Conservation (phyloP, 2,888 invertebrate species). For the Cylloceria caligata region DNA sequence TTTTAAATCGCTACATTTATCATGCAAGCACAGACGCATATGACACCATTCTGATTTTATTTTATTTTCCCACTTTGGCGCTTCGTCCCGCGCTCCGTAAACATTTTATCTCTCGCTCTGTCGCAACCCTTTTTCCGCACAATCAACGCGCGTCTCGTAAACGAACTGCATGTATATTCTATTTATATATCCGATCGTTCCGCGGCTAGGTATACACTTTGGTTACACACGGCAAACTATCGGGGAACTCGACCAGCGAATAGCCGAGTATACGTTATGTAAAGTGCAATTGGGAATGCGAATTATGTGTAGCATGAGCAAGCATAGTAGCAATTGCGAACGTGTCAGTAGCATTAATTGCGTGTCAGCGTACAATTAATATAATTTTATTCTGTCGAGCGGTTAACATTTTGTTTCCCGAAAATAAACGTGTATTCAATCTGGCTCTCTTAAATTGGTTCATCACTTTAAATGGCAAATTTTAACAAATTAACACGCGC, state of each 20-base stretch:
- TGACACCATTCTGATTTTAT: slow-evolving; percentile 84
- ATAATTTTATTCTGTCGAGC: slow-evolving; percentile 10
- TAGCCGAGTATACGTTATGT: slow-evolving; percentile 1
- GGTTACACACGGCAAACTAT: slow-evolving; percentile 50
- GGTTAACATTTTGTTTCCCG: neutral
- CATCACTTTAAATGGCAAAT: no score
- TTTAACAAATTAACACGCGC: no score
- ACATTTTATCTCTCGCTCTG: slow-evolving; percentile 51
- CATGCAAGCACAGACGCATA: slow-evolving; percentile 84
- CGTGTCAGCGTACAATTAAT: slow-evolving; percentile 1
- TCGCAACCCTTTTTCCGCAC: slow-evolving; percentile 74
- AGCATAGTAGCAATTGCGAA: slow-evolving; percentile 1
- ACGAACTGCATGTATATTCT: slow-evolving; percentile 22
- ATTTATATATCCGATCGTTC: slow-evolving; percentile 28
- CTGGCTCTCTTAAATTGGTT: neutral
- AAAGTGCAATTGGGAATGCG: slow-evolving; percentile 13
- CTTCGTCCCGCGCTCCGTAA: slow-evolving; percentile 12
- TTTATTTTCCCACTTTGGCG: slow-evolving; percentile 76
- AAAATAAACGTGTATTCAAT: neutral
- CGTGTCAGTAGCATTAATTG: slow-evolving; percentile 19
- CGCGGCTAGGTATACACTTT: slow-evolving; percentile 35
- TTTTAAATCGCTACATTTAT: slow-evolving; percentile 85
- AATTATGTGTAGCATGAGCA: neutral
- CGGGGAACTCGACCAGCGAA: slow-evolving; percentile 19
- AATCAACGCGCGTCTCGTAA: slow-evolving; percentile 38